Evolutionary conservation across 2,113 vertebrate species (phyloP).

Genomic region (Ictidomys tridecemlineatus): DNA sequence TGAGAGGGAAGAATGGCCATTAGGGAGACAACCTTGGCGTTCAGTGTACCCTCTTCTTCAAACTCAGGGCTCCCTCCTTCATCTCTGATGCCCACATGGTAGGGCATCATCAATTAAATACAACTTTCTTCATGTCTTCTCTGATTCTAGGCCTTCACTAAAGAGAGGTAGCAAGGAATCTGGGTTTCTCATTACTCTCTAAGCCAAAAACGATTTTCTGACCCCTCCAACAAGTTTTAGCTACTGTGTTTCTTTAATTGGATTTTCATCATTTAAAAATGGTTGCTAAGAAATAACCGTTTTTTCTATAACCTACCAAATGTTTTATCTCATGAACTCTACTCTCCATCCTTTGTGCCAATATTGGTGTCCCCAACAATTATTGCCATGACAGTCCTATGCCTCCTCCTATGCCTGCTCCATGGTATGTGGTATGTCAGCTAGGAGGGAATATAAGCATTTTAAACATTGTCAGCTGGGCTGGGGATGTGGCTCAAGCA

Average conservation of each 20-base stretch:
- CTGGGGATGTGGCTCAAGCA: too few species aligned
- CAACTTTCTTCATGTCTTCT: background rate
- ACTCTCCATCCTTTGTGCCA: background rate
- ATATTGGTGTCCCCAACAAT: background rate
- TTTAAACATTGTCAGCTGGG: too few species aligned
- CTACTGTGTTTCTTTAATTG: background rate
- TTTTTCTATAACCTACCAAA: background rate
- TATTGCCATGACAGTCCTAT: background rate
- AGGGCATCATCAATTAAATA: background rate
- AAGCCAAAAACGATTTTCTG: background rate
- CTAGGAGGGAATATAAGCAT: background rate
- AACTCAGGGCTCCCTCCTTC: background rate
- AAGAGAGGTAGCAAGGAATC: background rate
- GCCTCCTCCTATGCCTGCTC: background rate
- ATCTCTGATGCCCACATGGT: background rate
- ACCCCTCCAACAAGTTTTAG: background rate
- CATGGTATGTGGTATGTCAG: background rate
- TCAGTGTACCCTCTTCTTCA: background rate
- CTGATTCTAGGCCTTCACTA: background rate
- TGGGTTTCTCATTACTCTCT: background rate
- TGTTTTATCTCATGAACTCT: background rate
- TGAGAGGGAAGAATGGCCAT: background rate
- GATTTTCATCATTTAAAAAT: background rate
- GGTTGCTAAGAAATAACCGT: slow-evolving; percentile 24
- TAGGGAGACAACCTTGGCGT: background rate